Base-by-base conservation (phyloP, 2,113 vertebrate genomes). In the Eulacestoma nigropectus region DNA sequence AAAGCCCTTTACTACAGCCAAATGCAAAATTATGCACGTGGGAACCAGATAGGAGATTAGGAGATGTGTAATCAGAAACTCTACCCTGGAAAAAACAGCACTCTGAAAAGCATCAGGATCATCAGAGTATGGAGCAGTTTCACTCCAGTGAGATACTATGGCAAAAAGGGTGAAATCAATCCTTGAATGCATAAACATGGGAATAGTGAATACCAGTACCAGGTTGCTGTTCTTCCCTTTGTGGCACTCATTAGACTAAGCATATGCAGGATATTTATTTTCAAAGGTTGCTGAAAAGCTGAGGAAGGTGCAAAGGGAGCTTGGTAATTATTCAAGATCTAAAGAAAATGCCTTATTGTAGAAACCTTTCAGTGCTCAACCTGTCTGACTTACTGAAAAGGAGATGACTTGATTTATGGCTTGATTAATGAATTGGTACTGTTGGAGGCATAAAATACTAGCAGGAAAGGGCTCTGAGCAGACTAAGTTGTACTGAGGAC, bases 11-110 rank as follows among this genome's bases (percentile, higher is more conserved):
- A 62, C 68, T 75, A 52, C 12, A 84, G 68, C 32, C 47, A 96
- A 93, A 93, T 89, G 93, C 90, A 93, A 94, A 96, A 82, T 87
- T 92, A 95, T 94, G 85, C 95, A 78, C 60, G 64, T 81, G 76
- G 79, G 83, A 96, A 92, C 26, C 27, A 86, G 96, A 96, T 46
- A 89, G 60, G 32, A 94, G 82, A 89, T 70, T 55, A 86, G 70
- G 63, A 95, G 60, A 64, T 44, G 18, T 33, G 52, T 92, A 92
- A 95, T 86, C 88, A 88, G 92, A 92, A 96, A 94, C 88, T 56
- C 37, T 62, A 32, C n/a, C 60, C 55, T 94, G 90, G 90, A 94
- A 94, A 94, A 93, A 96, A 81, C 37, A 77, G 47, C 0, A 1
- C 32, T 94, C 55, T 80, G 55, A 59, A 94, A 96, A 77, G 59